phyloP scores from a whole-genome alignment of 2,113 vertebrate species.

The Orientallactaga bullata region DNA sequence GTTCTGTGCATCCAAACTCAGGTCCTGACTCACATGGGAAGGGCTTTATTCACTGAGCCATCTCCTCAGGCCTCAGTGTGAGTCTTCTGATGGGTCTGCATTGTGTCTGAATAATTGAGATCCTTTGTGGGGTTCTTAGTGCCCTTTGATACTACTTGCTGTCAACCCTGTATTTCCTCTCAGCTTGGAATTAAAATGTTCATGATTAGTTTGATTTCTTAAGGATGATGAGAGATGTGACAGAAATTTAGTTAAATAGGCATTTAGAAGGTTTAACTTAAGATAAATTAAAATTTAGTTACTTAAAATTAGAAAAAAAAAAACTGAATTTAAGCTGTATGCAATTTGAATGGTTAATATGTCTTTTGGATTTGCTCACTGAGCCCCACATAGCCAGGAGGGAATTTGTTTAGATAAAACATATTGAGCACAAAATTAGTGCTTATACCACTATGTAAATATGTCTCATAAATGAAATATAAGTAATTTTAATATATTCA shows the following conservation, averaged over 20 bases:
- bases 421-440: not conserved
- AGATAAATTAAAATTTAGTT: constrained; percentile 1
- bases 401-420: not conserved
- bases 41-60: too few species aligned
- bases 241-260: not conserved
- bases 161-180: constrained; percentile 1
- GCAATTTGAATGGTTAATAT: not conserved
- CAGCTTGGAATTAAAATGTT: constrained; percentile 4
- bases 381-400: not conserved
- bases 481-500: constrained; percentile 3
- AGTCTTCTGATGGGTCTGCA: not conserved
- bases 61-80: not conserved
- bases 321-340: not conserved
- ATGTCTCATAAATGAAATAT: not conserved
- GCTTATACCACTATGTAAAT: not conserved
- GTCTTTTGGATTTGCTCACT: not conserved
- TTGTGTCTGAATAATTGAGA: too few species aligned
- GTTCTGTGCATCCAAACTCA: too few species aligned
- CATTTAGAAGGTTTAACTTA: constrained; percentile 1
- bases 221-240: constrained; percentile 17
- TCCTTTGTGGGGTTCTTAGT: too few species aligned
- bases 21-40: too few species aligned
- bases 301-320: constrained; percentile 39
- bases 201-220: constrained; percentile 10
- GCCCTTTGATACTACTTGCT: too few species aligned